Percentiles rank a stretch among this genome's conserved stretches.
These are phyloP conservation scores for Drosophila eugracilis DNA, from an alignment of 1,140 invertebrate species.

Conservation along the genomic window DNA sequence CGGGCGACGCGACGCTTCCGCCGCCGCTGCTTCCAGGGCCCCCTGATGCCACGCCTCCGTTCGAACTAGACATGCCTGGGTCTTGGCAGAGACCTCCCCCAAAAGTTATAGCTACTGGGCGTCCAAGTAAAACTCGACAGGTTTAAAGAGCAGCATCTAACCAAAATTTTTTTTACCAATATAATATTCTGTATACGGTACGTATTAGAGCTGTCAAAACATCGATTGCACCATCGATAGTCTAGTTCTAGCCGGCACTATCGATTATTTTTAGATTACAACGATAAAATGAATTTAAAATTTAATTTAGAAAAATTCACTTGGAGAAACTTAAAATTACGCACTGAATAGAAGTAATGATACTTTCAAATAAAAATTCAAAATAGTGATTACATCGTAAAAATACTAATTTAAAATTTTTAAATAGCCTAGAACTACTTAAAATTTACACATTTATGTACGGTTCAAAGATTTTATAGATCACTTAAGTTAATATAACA, in stretches of 20 bases:
- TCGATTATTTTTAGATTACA: not conserved
- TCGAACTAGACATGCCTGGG: slow-evolving; percentile 59
- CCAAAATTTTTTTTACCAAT: slow-evolving; percentile 56
- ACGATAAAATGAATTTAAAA: not conserved
- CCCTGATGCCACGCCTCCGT: slow-evolving; percentile 36
- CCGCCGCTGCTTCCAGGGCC: slow-evolving; percentile 29
- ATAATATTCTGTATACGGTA: slow-evolving; percentile 71
- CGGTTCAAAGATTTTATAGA: no score
- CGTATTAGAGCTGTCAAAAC: slow-evolving; percentile 6
- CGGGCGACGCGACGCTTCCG: slow-evolving; percentile 75
- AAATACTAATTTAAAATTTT: no score
- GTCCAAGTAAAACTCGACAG: slow-evolving; percentile 8
- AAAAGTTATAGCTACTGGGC: slow-evolving; percentile 17
- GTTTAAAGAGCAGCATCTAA: slow-evolving; percentile 41
- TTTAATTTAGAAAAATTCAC: not conserved
- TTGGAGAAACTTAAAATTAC: no score
- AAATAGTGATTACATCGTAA: no score
- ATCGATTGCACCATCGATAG: slow-evolving; percentile 1
- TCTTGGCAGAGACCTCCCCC: slow-evolving; percentile 14
- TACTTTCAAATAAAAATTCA: no score
- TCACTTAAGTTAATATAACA: no score
- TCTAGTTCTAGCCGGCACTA: not conserved
- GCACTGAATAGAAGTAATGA: no score
- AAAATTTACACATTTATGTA: no score
- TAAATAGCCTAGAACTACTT: no score